Percentiles rank a stretch among this genome's conserved stretches.
Conservation (phyloP, 2,797 vertebrate genomes). For the Phalanger gymnotis region DNA sequence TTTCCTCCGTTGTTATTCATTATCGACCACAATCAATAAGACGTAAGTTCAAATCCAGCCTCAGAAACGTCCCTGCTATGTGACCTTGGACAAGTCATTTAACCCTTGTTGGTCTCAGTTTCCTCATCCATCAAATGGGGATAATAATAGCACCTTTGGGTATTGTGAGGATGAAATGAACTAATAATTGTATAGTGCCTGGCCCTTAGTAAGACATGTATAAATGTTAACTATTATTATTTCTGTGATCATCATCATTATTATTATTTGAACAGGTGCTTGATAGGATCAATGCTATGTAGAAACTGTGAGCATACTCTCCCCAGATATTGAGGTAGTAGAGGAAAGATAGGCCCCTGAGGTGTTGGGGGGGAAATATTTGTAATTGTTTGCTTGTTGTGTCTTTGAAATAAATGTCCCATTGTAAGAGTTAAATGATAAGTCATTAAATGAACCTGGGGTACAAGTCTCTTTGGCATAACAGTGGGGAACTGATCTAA, state of each 20-base stretch:
- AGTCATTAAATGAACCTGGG: not conserved
- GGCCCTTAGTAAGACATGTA: not conserved
- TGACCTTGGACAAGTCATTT: not conserved
- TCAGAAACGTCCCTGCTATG: not conserved
- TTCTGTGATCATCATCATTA: not conserved
- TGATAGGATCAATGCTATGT: not conserved
- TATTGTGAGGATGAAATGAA: not conserved
- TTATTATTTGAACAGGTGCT: not conserved
- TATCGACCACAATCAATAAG: not conserved
- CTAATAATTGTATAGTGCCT: not conserved
- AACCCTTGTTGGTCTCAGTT: not conserved
- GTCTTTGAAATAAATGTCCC: not conserved
- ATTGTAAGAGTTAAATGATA: not conserved
- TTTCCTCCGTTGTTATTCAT: not conserved
- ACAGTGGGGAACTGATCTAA: not conserved
- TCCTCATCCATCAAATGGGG: not conserved
- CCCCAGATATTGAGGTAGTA: not conserved
- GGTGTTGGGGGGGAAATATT: not conserved
- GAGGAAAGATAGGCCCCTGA: not conserved
- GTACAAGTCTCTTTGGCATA: not conserved
- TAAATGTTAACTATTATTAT: not conserved
- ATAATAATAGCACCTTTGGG: not conserved
- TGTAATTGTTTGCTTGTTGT: not conserved
- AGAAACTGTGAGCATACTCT: not conserved
- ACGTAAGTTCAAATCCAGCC: not conserved